A percentile compares a stretch with the other conserved stretches of the same genome.
phyloP scores from a whole-genome alignment of 2,888 invertebrate species.

The Sisyra terminalis region DNA sequence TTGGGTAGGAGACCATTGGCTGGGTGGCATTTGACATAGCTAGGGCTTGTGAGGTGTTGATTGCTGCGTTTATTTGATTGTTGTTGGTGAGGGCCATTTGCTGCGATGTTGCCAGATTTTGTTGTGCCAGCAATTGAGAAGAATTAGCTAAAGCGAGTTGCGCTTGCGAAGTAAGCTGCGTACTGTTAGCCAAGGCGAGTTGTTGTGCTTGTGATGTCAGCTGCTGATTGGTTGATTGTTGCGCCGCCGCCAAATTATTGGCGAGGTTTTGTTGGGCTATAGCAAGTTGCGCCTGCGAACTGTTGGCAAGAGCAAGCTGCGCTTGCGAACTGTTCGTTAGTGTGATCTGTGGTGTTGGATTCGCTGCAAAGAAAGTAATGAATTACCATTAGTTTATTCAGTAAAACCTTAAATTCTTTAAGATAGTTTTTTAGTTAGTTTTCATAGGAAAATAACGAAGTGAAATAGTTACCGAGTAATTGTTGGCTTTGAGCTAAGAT shows the following conservation, averaged over 20 bases:
- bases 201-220: constrained; percentile 24
- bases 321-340: constrained; percentile 25
- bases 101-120: constrained; percentile 20
- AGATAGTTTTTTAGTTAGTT: neutral
- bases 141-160: constrained; percentile 22
- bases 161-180: constrained; percentile 21
- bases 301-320: constrained; percentile 23
- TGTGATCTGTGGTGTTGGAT: constrained; percentile 19
- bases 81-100: constrained; percentile 22
- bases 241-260: constrained; percentile 21
- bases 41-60: constrained; percentile 32
- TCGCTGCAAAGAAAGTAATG: constrained; percentile 4
- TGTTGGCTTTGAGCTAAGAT: constrained; percentile 28
- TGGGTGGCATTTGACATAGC: constrained; percentile 42
- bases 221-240: constrained; percentile 19
- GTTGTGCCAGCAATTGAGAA: constrained; percentile 21
- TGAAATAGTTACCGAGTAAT: constrained; percentile 8
- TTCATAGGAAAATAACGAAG: too few relatives aligned
- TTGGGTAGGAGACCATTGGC: constrained; percentile 46
- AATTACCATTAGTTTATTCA: neutral
- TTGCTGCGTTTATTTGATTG: constrained; percentile 24
- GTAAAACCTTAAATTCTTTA: neutral
- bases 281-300: constrained; percentile 25
- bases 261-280: constrained; percentile 26
- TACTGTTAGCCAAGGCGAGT: constrained; percentile 17